Percentiles rank a stretch among this genome's conserved stretches.
Evolutionary conservation across 2,113 vertebrate species (phyloP).

Genomic region (Numenius arquata): DNA sequence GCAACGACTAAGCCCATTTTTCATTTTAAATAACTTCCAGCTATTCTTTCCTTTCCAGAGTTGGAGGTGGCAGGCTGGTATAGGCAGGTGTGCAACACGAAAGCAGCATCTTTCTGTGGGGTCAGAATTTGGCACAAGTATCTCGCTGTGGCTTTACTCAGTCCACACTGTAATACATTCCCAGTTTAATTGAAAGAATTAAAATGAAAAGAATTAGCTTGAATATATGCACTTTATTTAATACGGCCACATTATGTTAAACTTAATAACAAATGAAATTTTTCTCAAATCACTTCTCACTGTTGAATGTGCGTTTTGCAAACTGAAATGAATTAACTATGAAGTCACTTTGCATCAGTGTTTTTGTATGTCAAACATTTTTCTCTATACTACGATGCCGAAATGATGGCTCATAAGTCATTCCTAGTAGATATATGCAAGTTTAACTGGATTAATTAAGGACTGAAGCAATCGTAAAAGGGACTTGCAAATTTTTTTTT

Average conservation of each 20-base stretch:
- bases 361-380: background rate
- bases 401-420: background rate
- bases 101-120: background rate
- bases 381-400: background rate
- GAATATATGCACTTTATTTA: background rate
- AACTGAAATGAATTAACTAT: background rate
- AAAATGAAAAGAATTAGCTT: background rate
- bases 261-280: background rate
- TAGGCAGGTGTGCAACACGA: background rate
- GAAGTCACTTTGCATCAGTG: background rate
- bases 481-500: background rate
- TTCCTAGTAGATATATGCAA: background rate
- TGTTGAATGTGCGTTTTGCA: background rate
- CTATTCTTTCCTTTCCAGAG: background rate
- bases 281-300: background rate
- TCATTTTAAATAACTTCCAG: slow-evolving; percentile 65
- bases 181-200: background rate
- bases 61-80: background rate
- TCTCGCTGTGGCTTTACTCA: background rate
- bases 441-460: background rate
- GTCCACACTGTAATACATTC: background rate
- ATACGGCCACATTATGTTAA: background rate
- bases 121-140: background rate
- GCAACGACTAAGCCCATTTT: slow-evolving; percentile 21
- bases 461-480: background rate